A percentile compares a stretch with the other conserved stretches of the same genome.
Conservation (phyloP, 2,797 vertebrate species). For the Alcedo quadribrachys region DNA sequence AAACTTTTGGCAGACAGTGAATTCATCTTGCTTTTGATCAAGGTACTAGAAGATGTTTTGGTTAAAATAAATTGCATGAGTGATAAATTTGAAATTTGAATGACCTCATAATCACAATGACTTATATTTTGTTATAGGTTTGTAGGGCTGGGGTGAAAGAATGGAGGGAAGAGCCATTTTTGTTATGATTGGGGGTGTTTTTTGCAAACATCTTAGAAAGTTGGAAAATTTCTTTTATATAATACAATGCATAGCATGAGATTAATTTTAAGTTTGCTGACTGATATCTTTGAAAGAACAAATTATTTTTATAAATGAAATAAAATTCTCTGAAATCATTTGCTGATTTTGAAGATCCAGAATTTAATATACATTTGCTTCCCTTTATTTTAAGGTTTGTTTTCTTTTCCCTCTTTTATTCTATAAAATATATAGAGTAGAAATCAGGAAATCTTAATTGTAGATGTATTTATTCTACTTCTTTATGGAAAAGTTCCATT, state of each 20-base stretch:
- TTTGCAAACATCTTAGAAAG: neutral
- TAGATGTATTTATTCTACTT: neutral
- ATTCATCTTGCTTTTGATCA: neutral
- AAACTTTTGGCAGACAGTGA: neutral
- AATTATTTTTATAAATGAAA: neutral
- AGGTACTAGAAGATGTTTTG: neutral
- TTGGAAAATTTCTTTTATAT: neutral
- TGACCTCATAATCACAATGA: neutral
- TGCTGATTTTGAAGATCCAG: neutral
- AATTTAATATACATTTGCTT: neutral
- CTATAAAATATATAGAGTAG: neutral
- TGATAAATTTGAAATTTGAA: neutral
- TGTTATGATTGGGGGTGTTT: neutral
- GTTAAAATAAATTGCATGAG: neutral
- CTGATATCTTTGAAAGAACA: neutral
- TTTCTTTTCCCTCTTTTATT: neutral
- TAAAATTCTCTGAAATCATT: neutral
- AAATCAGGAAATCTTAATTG: neutral
- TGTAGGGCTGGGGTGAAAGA: neutral
- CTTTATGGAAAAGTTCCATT: neutral
- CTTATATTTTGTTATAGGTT: neutral
- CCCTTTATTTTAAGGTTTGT: neutral
- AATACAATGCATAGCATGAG: too few relatives aligned
- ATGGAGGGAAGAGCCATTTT: neutral
- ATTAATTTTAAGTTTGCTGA: too few relatives aligned